Conservation (phyloP, 2,113 vertebrate species). For the Chrysemys picta region DNA sequence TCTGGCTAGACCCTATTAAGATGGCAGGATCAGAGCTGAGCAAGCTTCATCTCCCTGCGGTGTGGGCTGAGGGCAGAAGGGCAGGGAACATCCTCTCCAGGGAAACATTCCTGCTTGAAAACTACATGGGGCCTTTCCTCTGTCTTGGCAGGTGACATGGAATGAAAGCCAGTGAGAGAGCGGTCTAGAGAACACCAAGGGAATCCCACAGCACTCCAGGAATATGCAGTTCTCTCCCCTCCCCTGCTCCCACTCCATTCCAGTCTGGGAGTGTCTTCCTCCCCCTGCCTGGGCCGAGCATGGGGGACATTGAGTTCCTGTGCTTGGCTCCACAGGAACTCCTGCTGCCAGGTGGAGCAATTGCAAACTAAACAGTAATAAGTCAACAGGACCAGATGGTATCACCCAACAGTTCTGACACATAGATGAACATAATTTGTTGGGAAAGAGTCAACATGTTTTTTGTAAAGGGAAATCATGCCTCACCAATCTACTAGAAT, state of each 20-base stretch:
- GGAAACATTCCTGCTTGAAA: not conserved
- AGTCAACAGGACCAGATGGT: no score
- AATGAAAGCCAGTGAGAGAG: not conserved
- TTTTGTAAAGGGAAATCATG: no score
- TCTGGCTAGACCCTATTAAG: not conserved
- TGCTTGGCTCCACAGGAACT: not conserved
- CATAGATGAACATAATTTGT: no score
- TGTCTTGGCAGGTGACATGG: not conserved
- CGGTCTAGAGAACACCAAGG: not conserved
- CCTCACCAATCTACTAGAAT: no score
- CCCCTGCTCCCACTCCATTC: no score
- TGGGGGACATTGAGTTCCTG: not conserved
- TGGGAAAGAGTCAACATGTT: no score
- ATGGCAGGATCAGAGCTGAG: not conserved
- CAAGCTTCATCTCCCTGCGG: not conserved
- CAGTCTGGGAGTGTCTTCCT: no score
- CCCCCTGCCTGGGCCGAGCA: not conserved
- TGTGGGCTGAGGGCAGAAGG: not conserved
- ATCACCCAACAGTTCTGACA: no score
- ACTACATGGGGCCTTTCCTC: not conserved
- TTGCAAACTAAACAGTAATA: no score
- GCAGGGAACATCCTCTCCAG: not conserved
- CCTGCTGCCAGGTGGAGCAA: not conserved
- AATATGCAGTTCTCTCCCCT: not conserved
- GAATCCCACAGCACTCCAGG: not conserved